Percentiles rank a stretch among this genome's conserved stretches.
phyloP scores from a whole-genome alignment of 92 coral and sea anemone genomes.

The Anthopleura xanthogrammica region DNA sequence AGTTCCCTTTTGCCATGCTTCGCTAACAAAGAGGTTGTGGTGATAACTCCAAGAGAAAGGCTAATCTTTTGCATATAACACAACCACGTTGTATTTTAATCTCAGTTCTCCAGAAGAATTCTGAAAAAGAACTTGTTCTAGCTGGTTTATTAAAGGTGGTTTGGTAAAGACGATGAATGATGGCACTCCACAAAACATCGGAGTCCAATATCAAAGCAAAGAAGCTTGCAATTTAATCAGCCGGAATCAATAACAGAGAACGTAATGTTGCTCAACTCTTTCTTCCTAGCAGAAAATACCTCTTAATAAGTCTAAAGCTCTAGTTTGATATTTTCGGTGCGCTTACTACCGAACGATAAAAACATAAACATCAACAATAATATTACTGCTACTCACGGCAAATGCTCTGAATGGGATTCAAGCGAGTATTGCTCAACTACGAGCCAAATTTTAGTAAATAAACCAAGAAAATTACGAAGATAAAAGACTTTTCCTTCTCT shows the following conservation, averaged over 20 bases:
- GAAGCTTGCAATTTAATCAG: background rate
- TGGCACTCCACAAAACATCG: background rate
- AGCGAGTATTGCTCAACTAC: background rate
- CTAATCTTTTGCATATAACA: background rate
- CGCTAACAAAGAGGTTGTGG: background rate
- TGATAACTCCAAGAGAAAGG: background rate
- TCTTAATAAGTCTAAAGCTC: background rate
- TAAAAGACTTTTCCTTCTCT: background rate
- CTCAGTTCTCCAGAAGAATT: background rate
- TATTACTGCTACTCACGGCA: background rate
- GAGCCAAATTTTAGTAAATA: background rate
- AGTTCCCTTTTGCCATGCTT: background rate
- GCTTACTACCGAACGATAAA: background rate
- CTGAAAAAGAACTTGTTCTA: background rate
- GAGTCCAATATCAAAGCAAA: background rate
- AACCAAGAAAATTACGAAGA: background rate
- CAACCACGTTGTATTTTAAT: background rate
- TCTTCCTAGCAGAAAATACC: background rate
- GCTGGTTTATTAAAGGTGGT: background rate
- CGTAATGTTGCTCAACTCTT: background rate
- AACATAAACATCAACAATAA: conserved; percentile 1
- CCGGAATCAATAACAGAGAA: background rate
- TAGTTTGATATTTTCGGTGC: background rate
- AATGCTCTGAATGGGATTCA: background rate
- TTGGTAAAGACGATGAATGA: background rate